Evolutionary conservation across 2,113 vertebrate genomes (phyloP).

Genomic region (Cebus imitator): DNA sequence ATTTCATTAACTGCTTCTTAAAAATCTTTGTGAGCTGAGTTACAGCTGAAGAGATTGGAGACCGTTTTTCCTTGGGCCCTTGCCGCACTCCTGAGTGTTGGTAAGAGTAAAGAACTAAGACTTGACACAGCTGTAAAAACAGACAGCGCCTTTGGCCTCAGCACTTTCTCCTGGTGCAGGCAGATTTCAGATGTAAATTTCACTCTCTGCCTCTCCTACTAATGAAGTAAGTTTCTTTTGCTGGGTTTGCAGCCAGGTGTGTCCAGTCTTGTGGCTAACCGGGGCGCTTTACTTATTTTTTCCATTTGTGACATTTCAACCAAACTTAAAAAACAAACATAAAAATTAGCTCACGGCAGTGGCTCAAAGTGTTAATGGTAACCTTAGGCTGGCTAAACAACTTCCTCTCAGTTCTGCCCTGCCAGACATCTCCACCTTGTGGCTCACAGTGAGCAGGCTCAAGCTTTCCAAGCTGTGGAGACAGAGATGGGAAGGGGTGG

Average conservation of each 20-base stretch:
- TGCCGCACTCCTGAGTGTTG: constrained; percentile 84
- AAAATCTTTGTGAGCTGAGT: constrained; percentile 86
- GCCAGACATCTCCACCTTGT: constrained; percentile 83
- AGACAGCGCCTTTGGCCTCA: constrained; percentile 86
- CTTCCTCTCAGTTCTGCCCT: constrained; percentile 78
- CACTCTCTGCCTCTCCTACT: constrained; percentile 85
- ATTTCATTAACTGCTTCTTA: constrained; percentile 87
- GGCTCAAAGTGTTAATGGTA: constrained; percentile 86
- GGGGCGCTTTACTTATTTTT: constrained; percentile 86
- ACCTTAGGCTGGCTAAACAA: constrained; percentile 79
- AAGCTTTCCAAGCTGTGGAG: constrained; percentile 43
- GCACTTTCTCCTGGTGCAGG: constrained; percentile 85
- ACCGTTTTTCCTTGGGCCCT: constrained; percentile 86
- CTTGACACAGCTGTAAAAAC: constrained; percentile 93
- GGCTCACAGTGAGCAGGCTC: constrained; percentile 73
- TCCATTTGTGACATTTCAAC: constrained; percentile 89
- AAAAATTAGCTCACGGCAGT: constrained; percentile 87
- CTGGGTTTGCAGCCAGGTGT: constrained; percentile 87
- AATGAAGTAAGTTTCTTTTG: constrained; percentile 89
- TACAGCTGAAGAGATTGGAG: constrained; percentile 84
- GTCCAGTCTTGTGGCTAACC: constrained; percentile 86
- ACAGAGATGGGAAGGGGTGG: background rate
- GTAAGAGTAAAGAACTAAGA: constrained; percentile 86
- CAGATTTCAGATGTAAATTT: constrained; percentile 89
- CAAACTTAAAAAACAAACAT: constrained; percentile 88